Conservation (phyloP, 1,140 invertebrate species). For the Bombyx mori region DNA sequence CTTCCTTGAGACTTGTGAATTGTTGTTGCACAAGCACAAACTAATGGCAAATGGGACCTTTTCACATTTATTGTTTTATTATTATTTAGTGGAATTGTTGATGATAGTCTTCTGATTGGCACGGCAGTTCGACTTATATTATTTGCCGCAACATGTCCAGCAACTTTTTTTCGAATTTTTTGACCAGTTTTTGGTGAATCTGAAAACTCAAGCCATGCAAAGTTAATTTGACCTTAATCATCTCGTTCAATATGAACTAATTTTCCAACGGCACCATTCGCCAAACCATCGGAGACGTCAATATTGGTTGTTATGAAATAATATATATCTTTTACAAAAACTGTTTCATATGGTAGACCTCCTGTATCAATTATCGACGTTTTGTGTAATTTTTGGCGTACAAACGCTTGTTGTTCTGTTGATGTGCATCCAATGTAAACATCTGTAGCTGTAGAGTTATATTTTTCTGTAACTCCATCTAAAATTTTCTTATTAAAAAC, state of each 20-base stretch:
- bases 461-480: conserved; percentile 8
- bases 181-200: conserved; percentile 6
- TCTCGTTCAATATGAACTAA: conserved; percentile 13
- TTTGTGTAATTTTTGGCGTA: conserved; percentile 11
- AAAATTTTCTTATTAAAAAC: conserved; percentile 17
- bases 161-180: neutral
- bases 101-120: conserved; percentile 1
- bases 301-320: conserved; percentile 17
- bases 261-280: conserved; percentile 20
- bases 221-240: conserved; percentile 6
- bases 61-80: conserved; percentile 6
- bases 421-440: conserved; percentile 12
- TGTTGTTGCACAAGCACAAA: conserved; percentile 2
- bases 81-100: conserved; percentile 5
- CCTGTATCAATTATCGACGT: conserved; percentile 16
- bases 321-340: conserved; percentile 15
- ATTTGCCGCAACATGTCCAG: conserved; percentile 2
- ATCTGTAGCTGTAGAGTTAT: conserved; percentile 9
- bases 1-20: conserved; percentile 4
- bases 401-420: conserved; percentile 13
- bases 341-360: conserved; percentile 13
- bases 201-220: conserved; percentile 15
- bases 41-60: conserved; percentile 1
- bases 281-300: conserved; percentile 16
- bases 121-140: conserved; percentile 3